phyloP scores from a whole-genome alignment of 2,888 invertebrate genomes.

The Drosophila mimica region DNA sequence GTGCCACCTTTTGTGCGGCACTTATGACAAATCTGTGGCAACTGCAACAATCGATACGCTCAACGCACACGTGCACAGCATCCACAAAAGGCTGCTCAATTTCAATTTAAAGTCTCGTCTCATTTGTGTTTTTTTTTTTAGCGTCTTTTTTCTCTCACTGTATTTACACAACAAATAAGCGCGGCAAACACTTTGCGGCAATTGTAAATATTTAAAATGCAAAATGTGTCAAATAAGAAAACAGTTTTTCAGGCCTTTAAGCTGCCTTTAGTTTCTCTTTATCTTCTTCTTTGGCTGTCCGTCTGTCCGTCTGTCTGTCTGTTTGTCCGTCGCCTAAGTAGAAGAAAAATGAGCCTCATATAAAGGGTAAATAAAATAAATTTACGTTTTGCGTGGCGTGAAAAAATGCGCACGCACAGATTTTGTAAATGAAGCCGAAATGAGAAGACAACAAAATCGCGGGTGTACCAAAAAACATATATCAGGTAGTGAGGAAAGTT shows the following conservation, averaged over 20 bases:
- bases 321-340: constrained; percentile 42
- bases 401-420: constrained; percentile 78
- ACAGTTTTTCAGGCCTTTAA: constrained; percentile 60
- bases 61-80: constrained; percentile 72
- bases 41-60: constrained; percentile 23
- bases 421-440: constrained; percentile 76
- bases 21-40: constrained; percentile 60
- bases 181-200: constrained; percentile 72
- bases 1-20: constrained; percentile 51
- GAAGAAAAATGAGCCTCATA: constrained; percentile 77
- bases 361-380: constrained; percentile 73
- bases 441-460: constrained; percentile 26
- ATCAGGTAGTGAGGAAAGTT: not conserved
- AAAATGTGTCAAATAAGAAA: constrained; percentile 75
- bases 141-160: constrained; percentile 8
- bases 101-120: constrained; percentile 41
- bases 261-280: constrained; percentile 67
- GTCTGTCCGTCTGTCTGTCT: not conserved
- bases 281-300: not conserved
- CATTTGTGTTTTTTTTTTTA: constrained; percentile 46
- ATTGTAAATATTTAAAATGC: constrained; percentile 80
- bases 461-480: constrained; percentile 8
- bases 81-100: constrained; percentile 51
- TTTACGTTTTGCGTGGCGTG: constrained; percentile 78
- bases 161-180: constrained; percentile 69